Evolutionary conservation across 2,888 invertebrate genomes (phyloP), one percentile per base, ranked within the genome.

Genomic region (Parascotia fuliginaria): DNA sequence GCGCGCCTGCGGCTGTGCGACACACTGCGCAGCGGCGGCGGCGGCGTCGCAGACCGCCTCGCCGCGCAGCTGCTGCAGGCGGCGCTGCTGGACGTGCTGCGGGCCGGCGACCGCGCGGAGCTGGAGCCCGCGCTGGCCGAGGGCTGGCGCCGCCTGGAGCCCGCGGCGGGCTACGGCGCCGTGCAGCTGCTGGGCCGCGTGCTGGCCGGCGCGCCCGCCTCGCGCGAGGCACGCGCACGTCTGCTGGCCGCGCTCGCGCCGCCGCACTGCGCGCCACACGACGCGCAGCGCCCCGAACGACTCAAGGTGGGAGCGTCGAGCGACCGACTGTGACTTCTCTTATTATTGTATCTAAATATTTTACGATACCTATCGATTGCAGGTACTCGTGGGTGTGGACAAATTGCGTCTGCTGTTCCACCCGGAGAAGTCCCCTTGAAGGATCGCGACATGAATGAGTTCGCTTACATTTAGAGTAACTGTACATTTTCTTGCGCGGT

Each of bases 341-440:
- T 14, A 12, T 14, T 2, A n/a, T n/a, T n/a, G n/a, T n/a, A n/a
- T n/a, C n/a, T n/a, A n/a, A n/a, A n/a, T n/a, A n/a, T n/a, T n/a
- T n/a, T n/a, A n/a, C n/a, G n/a, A n/a, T n/a, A n/a, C n/a, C n/a
- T n/a, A n/a, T n/a, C n/a, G n/a, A n/a, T 32, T 44, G 1, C 65
- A 77, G 78, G 72, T 74, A 31, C 38, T 61, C 55, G 77, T 73
- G 36, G 64, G 61, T 9, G 71, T 70, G 3, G 55, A 74, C 28
- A 73, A 71, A 43, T 64, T 80, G 29, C 70, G 67, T 7, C 60
- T 75, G 28, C 55, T 80, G 39, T 75, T 80, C 43, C 55, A 65
- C 24, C 46, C 52, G 9, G 58, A 60, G 19, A 44, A 57, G 38
- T 52, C 46, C 55, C 1, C 33, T 12, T 11, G 15, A 24, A 2